A percentile compares a stretch with the other conserved stretches of the same genome.
phyloP scores from a whole-genome alignment of 1,140 invertebrate species.

The Cherax quadricarinatus region DNA sequence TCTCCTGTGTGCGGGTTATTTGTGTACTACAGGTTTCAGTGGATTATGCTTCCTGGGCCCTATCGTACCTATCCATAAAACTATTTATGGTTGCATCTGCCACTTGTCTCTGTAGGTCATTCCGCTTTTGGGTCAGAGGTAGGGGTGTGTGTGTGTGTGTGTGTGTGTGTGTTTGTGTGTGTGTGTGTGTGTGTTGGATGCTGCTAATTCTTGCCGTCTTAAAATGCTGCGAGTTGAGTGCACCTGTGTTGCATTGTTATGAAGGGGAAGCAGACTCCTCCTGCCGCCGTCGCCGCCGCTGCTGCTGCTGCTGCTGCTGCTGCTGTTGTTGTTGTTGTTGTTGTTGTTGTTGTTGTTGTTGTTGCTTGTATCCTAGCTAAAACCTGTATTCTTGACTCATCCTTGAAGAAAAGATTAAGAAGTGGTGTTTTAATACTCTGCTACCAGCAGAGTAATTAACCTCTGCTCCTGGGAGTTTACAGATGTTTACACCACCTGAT shows the following conservation, averaged over 20 bases:
- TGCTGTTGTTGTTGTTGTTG: neutral
- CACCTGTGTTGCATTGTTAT: slow-evolving; percentile 35
- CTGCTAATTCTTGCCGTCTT: neutral
- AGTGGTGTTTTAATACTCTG: neutral
- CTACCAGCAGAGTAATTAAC: neutral
- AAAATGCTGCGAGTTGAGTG: slow-evolving; percentile 24
- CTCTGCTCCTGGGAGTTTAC: neutral
- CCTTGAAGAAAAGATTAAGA: neutral
- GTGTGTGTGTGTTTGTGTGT: neutral
- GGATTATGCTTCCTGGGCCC: too few species aligned
- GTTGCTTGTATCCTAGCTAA: neutral
- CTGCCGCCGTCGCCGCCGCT: too few species aligned
- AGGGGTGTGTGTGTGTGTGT: too few species aligned
- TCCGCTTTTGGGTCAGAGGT: too few species aligned
- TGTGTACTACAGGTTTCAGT: too few species aligned
- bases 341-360: neutral
- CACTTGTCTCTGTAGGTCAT: too few species aligned
- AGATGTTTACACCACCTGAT: neutral
- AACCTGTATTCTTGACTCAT: slow-evolving; percentile 8
- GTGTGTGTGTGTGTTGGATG: neutral
- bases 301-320: too few species aligned
- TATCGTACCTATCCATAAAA: too few species aligned
- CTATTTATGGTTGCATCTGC: too few species aligned
- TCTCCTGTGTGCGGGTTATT: too few species aligned
- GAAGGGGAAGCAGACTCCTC: neutral